Percentiles rank a stretch among this genome's conserved stretches.
Conservation (phyloP, 2,797 vertebrate species). For the Hyperoplus lanceolatus region DNA sequence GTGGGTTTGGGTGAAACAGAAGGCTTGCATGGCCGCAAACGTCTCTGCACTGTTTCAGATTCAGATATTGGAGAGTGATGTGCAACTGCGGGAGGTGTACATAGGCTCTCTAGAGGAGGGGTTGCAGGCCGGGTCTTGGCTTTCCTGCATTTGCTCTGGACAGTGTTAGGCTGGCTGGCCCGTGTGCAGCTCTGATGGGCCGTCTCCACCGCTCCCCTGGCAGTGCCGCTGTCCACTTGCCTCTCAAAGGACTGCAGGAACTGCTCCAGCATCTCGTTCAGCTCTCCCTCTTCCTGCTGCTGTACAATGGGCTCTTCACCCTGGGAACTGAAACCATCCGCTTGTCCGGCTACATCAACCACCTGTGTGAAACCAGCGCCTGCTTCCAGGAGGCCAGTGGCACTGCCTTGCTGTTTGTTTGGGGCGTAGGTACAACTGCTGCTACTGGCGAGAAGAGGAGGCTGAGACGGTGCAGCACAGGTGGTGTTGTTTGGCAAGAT, state of each 20-base stretch:
- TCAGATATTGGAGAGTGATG: neutral
- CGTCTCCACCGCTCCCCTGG: conserved; percentile 21
- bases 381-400: neutral
- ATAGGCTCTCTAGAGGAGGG: neutral
- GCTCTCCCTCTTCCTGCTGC: conserved; percentile 66
- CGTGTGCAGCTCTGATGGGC: neutral
- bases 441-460: neutral
- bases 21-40: neutral
- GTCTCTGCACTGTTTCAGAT: neutral
- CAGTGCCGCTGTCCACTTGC: conserved; percentile 33
- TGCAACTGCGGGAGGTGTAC: neutral
- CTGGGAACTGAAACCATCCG: neutral
- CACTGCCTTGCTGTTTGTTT: neutral
- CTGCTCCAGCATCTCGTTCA: conserved; percentile 77
- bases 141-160: conserved; percentile 3
- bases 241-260: conserved; percentile 79
- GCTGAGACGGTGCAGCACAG: conserved; percentile 5
- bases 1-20: neutral
- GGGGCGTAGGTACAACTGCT: neutral
- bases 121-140: neutral
- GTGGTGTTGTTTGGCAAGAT: conserved; percentile 59
- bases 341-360: conserved; percentile 5
- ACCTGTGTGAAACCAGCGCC: neutral
- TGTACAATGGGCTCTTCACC: conserved; percentile 18
- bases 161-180: neutral